Base-by-base conservation (phyloP, 2,888 invertebrate genomes). In the Netelia melanura region DNA sequence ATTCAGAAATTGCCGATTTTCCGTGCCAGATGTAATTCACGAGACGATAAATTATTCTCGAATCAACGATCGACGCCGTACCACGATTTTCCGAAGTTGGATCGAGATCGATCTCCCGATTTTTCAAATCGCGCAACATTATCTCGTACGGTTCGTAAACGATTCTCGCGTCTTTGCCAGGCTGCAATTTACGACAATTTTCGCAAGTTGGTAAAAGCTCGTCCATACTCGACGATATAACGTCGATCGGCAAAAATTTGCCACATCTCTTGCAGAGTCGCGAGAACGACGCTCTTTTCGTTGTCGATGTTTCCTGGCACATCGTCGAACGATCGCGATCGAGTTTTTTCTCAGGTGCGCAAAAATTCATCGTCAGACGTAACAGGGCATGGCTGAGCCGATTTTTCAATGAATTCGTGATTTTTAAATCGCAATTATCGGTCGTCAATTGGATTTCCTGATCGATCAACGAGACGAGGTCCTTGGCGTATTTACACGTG, bases 1-100 rank as follows among this genome's bases (percentile, higher is more conserved):
- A 96, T 90, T 98, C 98, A 89, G 97, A 98, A 61, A 98, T 95
- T 0, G 97, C 96, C 0, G 98, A 98, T 94, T 97, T 97, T 0
- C 97, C 96, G 91, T 98, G 97, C 98, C 98, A 98, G 84, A 98
- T 96, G 89, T 97, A 96, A 90, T 97, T 97, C 6, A 98, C 96
- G 82, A 99, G 95, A 90, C 97, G 97, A 90, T 97, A 96, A 86
- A 98, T 94, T 91, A 98, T 98, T 88, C 96, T 96, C 87, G 96
- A 96, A 91, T 97, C 97, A 70, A 98, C 94, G 10, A 96, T 96
- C 92, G 97, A 98, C 2, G 97, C 97, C 83, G 97, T 30, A 5
- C 30, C 30, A 30, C 30, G 94, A 48, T 44, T 75, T 61, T 54
- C 52, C 10, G 71, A 21, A 5, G 58, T 48, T 38, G 72, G 30